Conservation (phyloP, 2,113 vertebrate species). For the Leucoraja erinaceus region DNA sequence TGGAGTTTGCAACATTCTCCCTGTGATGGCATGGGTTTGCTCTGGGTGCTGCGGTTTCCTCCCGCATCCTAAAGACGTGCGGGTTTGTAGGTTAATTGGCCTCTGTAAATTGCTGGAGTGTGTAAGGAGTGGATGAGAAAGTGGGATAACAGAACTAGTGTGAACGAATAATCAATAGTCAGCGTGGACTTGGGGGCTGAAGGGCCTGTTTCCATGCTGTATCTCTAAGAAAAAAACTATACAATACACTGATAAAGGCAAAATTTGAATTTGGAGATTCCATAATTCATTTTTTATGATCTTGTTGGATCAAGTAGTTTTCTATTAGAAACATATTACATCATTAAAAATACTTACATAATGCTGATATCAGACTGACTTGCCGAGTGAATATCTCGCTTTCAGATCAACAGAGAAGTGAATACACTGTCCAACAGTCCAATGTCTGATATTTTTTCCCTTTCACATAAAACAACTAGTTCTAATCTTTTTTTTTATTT, state of each 20-base stretch:
- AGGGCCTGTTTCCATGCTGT: no score
- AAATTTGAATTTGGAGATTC: not conserved
- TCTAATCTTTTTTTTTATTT: slow-evolving; percentile 18
- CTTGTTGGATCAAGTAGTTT: not conserved
- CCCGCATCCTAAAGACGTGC: no score
- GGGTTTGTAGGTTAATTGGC: no score
- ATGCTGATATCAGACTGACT: not conserved
- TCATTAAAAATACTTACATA: not conserved
- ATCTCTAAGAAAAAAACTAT: no score
- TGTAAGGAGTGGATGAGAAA: no score
- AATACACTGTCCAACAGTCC: not conserved
- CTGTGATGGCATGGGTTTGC: no score
- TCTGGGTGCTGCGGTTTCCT: no score
- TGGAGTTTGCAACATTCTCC: no score
- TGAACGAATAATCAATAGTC: no score
- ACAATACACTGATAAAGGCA: not conserved
- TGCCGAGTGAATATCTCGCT: not conserved
- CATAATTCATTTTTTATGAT: not conserved
- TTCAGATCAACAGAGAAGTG: slow-evolving; percentile 11
- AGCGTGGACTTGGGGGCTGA: no score
- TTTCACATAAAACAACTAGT: not conserved
- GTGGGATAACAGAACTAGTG: no score
- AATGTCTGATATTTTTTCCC: not conserved
- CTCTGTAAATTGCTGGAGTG: no score
- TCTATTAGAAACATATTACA: not conserved